phyloP scores from a whole-genome alignment of 2,888 invertebrate species.

The Polyploca ridens region DNA sequence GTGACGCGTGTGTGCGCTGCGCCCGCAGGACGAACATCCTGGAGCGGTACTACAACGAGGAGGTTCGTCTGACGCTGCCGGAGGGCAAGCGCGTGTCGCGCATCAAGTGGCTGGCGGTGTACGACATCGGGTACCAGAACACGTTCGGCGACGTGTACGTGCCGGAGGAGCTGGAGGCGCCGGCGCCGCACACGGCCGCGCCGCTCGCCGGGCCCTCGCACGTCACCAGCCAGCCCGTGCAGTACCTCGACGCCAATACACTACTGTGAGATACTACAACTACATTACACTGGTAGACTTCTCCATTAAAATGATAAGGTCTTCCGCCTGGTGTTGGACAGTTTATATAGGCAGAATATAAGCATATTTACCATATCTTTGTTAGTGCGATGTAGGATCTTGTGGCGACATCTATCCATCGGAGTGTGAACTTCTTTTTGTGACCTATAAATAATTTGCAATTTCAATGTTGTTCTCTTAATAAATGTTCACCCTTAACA shows the following conservation, averaged over 20 bases:
- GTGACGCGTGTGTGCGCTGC: neutral
- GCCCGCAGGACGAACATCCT: conserved; percentile 94
- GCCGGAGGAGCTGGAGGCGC: conserved; percentile 95
- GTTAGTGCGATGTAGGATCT: no score
- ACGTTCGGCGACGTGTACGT: conserved; percentile 95
- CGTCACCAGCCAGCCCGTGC: conserved; percentile 88
- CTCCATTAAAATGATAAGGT: no score
- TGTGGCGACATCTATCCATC: no score
- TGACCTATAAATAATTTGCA: no score
- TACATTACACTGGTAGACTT: no score
- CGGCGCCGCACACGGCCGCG: conserved; percentile 86
- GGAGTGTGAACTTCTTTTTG: no score
- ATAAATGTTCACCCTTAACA: no score
- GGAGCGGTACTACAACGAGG: conserved; percentile 93
- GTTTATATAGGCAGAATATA: no score
- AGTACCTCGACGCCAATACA: conserved; percentile 92
- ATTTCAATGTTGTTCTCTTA: no score
- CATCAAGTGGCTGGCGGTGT: conserved; percentile 95
- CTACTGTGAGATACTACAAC: conserved; percentile 70
- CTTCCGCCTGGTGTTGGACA: no score
- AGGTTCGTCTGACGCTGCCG: conserved; percentile 92
- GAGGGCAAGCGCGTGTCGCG: conserved; percentile 94
- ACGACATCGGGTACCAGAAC: conserved; percentile 94
- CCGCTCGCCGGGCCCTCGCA: conserved; percentile 67
- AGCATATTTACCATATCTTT: no score